These are phyloP conservation scores for Amphiprion ocellaris DNA, from an alignment of 2,113 vertebrate genomes.

Conservation along the genomic window DNA sequence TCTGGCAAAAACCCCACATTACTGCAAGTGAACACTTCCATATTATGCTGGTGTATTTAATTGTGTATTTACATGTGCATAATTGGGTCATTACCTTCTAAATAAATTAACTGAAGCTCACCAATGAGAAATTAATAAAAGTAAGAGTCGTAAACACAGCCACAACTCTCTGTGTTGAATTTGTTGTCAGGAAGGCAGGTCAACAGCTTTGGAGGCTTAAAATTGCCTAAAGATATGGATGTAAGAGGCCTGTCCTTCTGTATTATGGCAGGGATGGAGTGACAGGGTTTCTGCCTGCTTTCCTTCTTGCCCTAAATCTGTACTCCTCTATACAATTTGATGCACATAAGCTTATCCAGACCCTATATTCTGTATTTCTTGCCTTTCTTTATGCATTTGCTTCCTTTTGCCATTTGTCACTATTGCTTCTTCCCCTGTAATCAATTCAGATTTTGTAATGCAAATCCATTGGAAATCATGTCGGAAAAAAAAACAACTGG, in stretches of 20 bases:
- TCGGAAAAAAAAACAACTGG: no score
- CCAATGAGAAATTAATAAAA: background rate
- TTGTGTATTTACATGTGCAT: background rate
- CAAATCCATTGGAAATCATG: no score
- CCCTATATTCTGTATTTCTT: no score
- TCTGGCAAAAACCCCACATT: background rate
- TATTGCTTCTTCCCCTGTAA: no score
- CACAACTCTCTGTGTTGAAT: background rate
- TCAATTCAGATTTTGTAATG: no score
- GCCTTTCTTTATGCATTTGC: no score
- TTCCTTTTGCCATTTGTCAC: no score
- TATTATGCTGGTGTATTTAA: background rate
- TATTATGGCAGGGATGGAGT: constrained; percentile 10
- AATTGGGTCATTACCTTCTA: background rate
- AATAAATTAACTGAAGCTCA: background rate
- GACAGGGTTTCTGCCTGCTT: background rate
- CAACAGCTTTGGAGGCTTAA: constrained; percentile 1
- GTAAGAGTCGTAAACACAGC: background rate
- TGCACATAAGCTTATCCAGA: background rate
- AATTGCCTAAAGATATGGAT: constrained; percentile 3
- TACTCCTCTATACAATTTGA: background rate
- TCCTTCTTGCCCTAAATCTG: background rate
- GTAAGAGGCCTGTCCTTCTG: constrained; percentile 9
- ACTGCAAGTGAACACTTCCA: background rate
- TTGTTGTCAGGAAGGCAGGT: constrained; percentile 1